Base-by-base conservation (phyloP, 1,140 invertebrate species). In the Probaryconus sp. region DNA sequence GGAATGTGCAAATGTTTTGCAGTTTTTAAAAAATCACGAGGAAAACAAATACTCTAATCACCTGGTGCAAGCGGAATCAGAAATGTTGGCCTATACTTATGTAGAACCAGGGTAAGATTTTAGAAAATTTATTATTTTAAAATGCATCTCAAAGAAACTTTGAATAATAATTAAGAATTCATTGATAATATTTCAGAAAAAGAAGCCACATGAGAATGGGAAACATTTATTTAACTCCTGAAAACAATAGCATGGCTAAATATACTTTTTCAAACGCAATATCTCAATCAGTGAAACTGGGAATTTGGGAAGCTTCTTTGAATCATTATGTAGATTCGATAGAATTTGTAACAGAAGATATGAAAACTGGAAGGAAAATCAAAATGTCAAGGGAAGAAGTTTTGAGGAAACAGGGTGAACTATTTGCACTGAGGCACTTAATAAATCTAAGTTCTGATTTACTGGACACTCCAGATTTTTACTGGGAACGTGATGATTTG, bases 401-500 rank as follows among this genome's bases (percentile, higher is more conserved):
- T 14, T 89, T 98, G 5, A 91, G 91, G n/a, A 98, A 97, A 84
- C 93, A 96, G 35, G 97, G 97, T 0, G 94, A 98, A 90, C 82
- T 98, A 7, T 98, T 97, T 84, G 92, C 94, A 1, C 87, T 98
- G 14, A 89, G 95, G 28, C 97, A 98, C 87, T 89, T 93, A 2
- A 93, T 99, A 5, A 98, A 97, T 86, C 89, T 98, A 37, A 95
- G 95, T 65, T 98, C 97, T 0, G 97, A 98, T 87, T 88, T 98
- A 4, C 83, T 98, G 30, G 97, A 98, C 83, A 96, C 94, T 0
- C 97, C 97, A 0, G 97, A 99, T 87, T 98, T 98, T 86, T 98
- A 98, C 83, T 99, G 97, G 97, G 97, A 98, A 76, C 90, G 95
- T 43, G 95, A 97, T 77, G 89, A 94, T 28, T 88, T 98, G 3